Evolutionary conservation across 2,888 invertebrate species (phyloP).

Genomic region (Agrochola lota): DNA sequence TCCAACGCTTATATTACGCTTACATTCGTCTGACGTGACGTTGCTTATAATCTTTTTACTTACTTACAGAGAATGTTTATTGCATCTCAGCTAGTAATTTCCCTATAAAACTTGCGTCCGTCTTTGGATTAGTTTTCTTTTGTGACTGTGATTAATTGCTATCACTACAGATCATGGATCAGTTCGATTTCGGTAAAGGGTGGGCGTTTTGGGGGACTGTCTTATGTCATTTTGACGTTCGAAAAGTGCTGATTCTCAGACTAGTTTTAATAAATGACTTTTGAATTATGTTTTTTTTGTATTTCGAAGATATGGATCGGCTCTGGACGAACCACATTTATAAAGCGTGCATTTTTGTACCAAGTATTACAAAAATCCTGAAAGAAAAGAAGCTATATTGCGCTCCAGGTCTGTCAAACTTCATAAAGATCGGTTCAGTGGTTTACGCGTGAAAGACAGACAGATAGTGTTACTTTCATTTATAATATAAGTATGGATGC

Average conservation of each 20-base stretch:
- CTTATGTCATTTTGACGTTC: too few species aligned
- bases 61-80: neutral
- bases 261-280: too few species aligned
- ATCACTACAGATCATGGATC: neutral
- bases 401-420: neutral
- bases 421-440: neutral
- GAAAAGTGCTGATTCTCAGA: too few species aligned
- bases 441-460: neutral
- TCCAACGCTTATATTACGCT: conserved; percentile 7
- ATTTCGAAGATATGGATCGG: too few species aligned
- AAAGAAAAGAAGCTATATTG: too few species aligned
- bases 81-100: conserved; percentile 1
- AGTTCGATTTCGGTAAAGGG: too few species aligned
- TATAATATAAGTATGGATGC: too few species aligned
- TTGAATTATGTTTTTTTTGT: too few species aligned
- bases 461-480: neutral
- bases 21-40: neutral
- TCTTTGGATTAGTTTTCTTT: conserved; percentile 6
- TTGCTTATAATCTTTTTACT: conserved; percentile 7
- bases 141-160: neutral
- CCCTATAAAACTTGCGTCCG: conserved; percentile 5
- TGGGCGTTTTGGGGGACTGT: too few species aligned
- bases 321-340: neutral
- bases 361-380: neutral
- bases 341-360: neutral